Conservation (phyloP, 2,888 invertebrate species). For the Altica lythri region DNA sequence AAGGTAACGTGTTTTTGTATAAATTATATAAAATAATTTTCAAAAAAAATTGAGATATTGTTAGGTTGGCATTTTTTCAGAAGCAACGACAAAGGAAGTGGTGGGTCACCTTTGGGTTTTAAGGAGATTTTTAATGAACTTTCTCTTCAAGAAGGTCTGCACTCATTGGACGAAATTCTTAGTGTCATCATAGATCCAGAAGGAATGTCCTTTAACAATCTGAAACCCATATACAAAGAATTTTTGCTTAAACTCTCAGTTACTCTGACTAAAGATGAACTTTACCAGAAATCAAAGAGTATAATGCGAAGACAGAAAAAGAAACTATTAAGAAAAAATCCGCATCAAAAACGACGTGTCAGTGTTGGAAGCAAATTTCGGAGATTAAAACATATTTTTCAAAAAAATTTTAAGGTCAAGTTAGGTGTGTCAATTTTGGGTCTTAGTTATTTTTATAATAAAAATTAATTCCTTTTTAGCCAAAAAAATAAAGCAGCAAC, state of each 20-base stretch:
- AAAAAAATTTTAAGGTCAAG: slow-evolving; percentile 60
- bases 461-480: not conserved
- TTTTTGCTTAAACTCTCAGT: slow-evolving; percentile 85
- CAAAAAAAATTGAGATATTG: no score
- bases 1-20: no score
- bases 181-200: slow-evolving; percentile 88
- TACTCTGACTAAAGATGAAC: slow-evolving; percentile 88
- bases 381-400: slow-evolving; percentile 60
- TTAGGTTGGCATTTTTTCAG: no score
- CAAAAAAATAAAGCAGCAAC: slow-evolving; percentile 8
- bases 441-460: slow-evolving; percentile 4
- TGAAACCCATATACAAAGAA: slow-evolving; percentile 90
- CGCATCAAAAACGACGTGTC: slow-evolving; percentile 43
- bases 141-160: slow-evolving; percentile 83
- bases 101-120: slow-evolving; percentile 83
- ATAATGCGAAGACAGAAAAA: slow-evolving; percentile 86
- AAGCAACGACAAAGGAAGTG: slow-evolving; percentile 67
- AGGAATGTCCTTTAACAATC: slow-evolving; percentile 91
- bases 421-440: not conserved
- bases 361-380: slow-evolving; percentile 51
- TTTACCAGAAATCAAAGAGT: slow-evolving; percentile 86
- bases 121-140: slow-evolving; percentile 87
- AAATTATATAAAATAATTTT: no score
- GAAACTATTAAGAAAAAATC: slow-evolving; percentile 63
- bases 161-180: slow-evolving; percentile 85